A percentile compares a stretch with the other conserved stretches of the same genome.
phyloP scores from a whole-genome alignment of 2,888 invertebrate genomes.

The Agrochola litura region DNA sequence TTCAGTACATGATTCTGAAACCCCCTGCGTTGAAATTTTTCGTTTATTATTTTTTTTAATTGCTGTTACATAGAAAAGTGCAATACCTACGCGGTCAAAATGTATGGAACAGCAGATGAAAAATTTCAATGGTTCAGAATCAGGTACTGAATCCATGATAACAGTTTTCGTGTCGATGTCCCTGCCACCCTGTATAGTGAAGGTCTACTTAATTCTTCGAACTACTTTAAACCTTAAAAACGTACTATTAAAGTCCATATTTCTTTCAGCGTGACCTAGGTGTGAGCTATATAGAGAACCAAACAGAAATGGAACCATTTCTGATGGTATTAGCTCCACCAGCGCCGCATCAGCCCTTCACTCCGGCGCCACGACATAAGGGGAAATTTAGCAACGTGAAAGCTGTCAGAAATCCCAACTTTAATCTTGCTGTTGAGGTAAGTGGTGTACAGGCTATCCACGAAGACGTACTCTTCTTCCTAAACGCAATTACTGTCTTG shows the following conservation, averaged over 20 bases:
- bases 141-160: too few relatives aligned
- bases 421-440: conserved; percentile 89
- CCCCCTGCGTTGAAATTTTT: too few relatives aligned
- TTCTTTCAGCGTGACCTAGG: conserved; percentile 78
- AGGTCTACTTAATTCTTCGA: neutral
- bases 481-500: too few relatives aligned
- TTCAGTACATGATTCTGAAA: too few relatives aligned
- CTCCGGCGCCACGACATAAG: conserved; percentile 94
- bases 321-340: conserved; percentile 97
- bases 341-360: conserved; percentile 96
- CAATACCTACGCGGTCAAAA: too few relatives aligned
- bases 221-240: neutral
- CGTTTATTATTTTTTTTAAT: too few relatives aligned
- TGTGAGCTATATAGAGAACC: conserved; percentile 83
- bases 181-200: too few relatives aligned
- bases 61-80: too few relatives aligned
- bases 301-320: conserved; percentile 90
- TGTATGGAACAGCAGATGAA: too few relatives aligned
- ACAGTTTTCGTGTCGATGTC: too few relatives aligned
- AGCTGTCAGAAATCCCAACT: conserved; percentile 93
- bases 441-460: neutral
- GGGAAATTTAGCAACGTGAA: conserved; percentile 91
- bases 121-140: too few relatives aligned
- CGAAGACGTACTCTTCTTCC: too few relatives aligned
- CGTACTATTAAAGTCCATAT: neutral